Evolutionary conservation across 2,797 vertebrate species (phyloP).

Genomic region (Buphagus erythrorhynchus): DNA sequence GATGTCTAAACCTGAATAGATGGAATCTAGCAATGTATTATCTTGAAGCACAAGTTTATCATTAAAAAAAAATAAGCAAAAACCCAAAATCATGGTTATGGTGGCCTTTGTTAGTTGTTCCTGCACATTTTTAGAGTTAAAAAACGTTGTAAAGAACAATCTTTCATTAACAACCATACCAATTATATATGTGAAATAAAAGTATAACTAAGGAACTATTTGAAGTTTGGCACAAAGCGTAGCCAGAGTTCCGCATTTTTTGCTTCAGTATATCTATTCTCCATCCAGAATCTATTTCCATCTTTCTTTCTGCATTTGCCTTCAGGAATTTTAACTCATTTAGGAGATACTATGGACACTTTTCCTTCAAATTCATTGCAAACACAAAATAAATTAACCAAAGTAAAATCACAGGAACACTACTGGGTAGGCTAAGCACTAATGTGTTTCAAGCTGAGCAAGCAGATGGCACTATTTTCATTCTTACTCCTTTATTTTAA

Average conservation of each 20-base stretch:
- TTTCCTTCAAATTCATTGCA: not conserved
- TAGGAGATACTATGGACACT: not conserved
- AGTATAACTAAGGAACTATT: not conserved
- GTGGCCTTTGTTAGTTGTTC: not conserved
- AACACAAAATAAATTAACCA: not conserved
- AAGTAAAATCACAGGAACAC: not conserved
- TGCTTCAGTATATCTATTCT: not conserved
- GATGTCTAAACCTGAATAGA: not conserved
- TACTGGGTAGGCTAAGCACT: not conserved
- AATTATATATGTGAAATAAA: not conserved
- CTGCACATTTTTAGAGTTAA: not conserved
- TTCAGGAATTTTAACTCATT: not conserved
- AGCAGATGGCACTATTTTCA: conserved; percentile 33
- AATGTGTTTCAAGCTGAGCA: not conserved
- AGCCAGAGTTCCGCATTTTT: not conserved
- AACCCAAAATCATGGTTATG: not conserved
- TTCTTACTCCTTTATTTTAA: not conserved
- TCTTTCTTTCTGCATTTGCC: not conserved
- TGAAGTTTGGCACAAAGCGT: not conserved
- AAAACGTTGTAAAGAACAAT: not conserved
- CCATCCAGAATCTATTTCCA: not conserved
- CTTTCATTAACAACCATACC: not conserved
- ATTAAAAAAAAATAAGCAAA: not conserved
- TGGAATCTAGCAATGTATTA: not conserved
- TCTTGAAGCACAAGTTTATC: not conserved